A percentile compares a stretch with the other conserved stretches of the same genome.
Evolutionary conservation across 2,888 invertebrate genomes (phyloP).

Genomic region (Lissonota sp.): DNA sequence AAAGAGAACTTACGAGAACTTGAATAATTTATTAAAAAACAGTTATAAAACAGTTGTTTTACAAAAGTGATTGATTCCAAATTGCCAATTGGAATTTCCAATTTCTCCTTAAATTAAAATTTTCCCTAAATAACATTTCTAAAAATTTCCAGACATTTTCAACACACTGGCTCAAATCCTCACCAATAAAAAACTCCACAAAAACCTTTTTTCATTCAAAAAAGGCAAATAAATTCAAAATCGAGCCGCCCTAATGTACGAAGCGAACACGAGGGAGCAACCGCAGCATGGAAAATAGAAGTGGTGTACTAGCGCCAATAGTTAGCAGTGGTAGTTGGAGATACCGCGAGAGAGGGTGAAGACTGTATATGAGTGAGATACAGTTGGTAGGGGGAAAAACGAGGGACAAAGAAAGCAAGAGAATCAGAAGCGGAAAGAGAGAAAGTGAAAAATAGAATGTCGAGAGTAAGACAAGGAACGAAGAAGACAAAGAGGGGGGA

Average conservation of each 20-base stretch:
- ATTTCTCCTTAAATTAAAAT: no score
- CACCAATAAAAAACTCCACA: no score
- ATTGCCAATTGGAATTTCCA: no score
- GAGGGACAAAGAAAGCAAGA: slow-evolving; percentile 7
- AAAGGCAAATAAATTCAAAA: no score
- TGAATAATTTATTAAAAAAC: no score
- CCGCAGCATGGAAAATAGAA: neutral
- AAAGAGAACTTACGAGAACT: no score
- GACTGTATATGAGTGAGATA: neutral
- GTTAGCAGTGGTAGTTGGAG: neutral
- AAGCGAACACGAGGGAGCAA: neutral
- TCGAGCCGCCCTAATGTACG: slow-evolving; percentile 12
- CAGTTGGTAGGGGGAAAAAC: neutral
- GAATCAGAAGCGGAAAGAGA: slow-evolving; percentile 2
- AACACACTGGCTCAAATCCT: neutral
- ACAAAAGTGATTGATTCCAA: no score
- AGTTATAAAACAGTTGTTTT: no score
- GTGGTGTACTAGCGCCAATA: neutral
- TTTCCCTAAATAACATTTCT: no score
- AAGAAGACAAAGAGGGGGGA: no score
- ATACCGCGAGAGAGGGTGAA: neutral
- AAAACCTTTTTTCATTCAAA: no score
- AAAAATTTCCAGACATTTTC: neutral
- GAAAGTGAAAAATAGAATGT: slow-evolving; percentile 8
- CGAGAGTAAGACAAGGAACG: neutral